Evolutionary conservation across 2,888 invertebrate species (phyloP), one percentile per base, ranked within the genome.

Genomic region (Zaprionus lineosus): DNA sequence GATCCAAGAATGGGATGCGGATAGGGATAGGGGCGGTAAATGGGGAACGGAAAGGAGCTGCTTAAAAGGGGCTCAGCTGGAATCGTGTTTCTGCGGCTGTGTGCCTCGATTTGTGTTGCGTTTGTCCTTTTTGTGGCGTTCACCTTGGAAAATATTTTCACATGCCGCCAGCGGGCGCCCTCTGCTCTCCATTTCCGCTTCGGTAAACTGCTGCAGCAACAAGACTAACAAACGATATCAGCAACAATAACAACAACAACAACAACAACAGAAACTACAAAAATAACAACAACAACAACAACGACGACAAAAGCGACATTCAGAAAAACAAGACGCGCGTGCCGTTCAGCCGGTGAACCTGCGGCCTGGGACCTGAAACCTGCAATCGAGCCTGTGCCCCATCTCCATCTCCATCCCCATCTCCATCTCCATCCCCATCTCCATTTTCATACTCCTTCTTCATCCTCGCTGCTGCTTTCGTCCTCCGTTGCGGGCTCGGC

Each of bases 131-230:
- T 61, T 67, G 79, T 79, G 84, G 72, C 69, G 69, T 73, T 79
- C 71, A 82, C 82, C 82, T 82, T 82, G 82, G 84, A 67, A 82
- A 83, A 71, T 79, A 83, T 79, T 85, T 85, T 79, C 84, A 74
- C 73, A 72, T 57, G 64, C 62, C 60, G 74, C 62, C 64, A 67
- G 28, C 40, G 64, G 57, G 40, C 67, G 64, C 57, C 64, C 79
- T 58, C 67, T n/a, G 41, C 63, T 59, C 69, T 61, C 66, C 73
- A 63, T 78, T 74, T 72, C 82, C 79, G 85, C 79, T 78, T 57
- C 79, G 57, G 52, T 63, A 50, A 72, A 57, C 60, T 68, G 73
- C 74, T 50, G 31, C 69, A 66, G 51, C 58, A 70, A 56, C 68
- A 40, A 40, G n/a, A n/a, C n/a, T n/a, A n/a, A n/a, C n/a, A n/a